Base-by-base conservation (phyloP, 2,888 invertebrate species). In the Drosophila buzzatii region DNA sequence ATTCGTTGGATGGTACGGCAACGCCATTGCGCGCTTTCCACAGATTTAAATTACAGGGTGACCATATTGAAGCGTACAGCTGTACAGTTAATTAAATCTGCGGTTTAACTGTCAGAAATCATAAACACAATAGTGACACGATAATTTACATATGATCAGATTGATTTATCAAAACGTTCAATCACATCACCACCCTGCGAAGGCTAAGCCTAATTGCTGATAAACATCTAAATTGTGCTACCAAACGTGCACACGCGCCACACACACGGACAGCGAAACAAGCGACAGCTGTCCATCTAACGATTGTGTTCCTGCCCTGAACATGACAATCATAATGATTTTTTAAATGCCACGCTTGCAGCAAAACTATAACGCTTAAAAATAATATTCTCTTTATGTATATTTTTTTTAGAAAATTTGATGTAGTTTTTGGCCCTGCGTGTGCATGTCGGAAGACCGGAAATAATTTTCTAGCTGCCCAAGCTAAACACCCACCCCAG, bases 371-470 rank as follows among this genome's bases (percentile, higher is more conserved):
- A 80, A 60, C 79, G 80, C 80, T 85, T 73, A 87, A 85, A 83
- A 82, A 84, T 78, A 82, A 78, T 82, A 49, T 62, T 70, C 74
- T 73, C 44, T 35, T 49, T 33, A 31, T 57, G 12, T 31, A 31
- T 20, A 10, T 44, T 45, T 70, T 71, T 71, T 70, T 57, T 59
- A 35, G 27, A 66, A 58, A 66, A 70, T 67, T 52, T 52, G 59
- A 35, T 45, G 31, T 44, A 56, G 53, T 57, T 59, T 69, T 61
- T 61, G 60, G 60, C 41, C 58, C 49, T 66, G 67, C 74, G 56
- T 79, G 77, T 83, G 89, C 86, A 79, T 88, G 82, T 86, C 82
- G 70, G 89, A 89, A 86, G 85, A 88, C 89, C 90, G 90, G 90
- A 90, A 90, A 89, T 88, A 90, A 89, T 90, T 90, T 89, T 90